Conservation (phyloP, 2,113 vertebrate genomes). For the Sinocyclocheilus maitianheensis region DNA sequence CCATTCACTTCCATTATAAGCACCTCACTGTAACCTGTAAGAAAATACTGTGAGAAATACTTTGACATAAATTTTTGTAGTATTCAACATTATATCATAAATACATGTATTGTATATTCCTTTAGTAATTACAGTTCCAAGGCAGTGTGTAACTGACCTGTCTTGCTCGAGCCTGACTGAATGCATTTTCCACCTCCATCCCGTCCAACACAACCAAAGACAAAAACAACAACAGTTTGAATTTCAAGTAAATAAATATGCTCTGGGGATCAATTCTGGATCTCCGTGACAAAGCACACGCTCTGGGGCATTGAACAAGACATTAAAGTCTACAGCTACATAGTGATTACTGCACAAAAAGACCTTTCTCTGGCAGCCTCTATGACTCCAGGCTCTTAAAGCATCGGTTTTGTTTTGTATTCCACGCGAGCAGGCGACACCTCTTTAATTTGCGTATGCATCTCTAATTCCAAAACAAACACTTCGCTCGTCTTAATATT, state of each 20-base stretch:
- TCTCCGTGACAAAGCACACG: conserved; percentile 37
- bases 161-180: not conserved
- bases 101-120: not conserved
- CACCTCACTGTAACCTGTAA: no score
- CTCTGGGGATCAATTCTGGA: conserved; percentile 42
- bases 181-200: not conserved
- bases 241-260: conserved; percentile 39
- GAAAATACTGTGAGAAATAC: no score
- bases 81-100: no score
- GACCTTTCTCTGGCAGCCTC: not conserved
- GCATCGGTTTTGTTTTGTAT: conserved; percentile 25
- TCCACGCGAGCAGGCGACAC: conserved; percentile 17
- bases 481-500: conserved; percentile 18
- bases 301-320: conserved; percentile 34
- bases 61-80: no score
- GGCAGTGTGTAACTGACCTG: not conserved
- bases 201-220: not conserved
- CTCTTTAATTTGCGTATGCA: conserved; percentile 15
- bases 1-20: not conserved
- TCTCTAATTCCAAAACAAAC: conserved; percentile 36
- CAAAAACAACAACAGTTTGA: conserved; percentile 28
- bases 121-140: not conserved
- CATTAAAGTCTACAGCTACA: conserved; percentile 32
- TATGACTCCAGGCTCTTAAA: conserved; percentile 21
- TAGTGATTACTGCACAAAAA: conserved; percentile 31